A percentile compares a stretch with the other conserved stretches of the same genome.
These are phyloP conservation scores for Monomorium pharaonis DNA, from an alignment of 1,140 invertebrate species.

Conservation along the genomic window DNA sequence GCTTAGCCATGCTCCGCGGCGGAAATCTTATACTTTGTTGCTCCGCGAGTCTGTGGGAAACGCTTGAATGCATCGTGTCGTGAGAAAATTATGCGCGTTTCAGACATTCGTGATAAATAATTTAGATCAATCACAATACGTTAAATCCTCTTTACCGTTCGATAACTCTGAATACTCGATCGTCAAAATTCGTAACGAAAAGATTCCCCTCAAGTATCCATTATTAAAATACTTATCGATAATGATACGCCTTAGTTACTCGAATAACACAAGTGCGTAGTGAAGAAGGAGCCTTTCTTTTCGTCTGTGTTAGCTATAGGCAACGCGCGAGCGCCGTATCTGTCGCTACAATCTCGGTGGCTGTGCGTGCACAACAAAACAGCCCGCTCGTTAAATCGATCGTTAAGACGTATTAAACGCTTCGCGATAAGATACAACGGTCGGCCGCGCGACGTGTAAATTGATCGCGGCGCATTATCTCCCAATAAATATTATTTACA, in stretches of 20 bases:
- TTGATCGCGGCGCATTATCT: constrained; percentile 55
- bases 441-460: constrained; percentile 47
- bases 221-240: background rate
- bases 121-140: background rate
- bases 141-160: background rate
- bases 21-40: constrained; percentile 4
- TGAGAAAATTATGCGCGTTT: too few relatives aligned
- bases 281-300: background rate
- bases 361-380: constrained; percentile 4
- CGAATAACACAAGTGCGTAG: background rate
- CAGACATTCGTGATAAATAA: background rate
- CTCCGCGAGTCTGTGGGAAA: background rate
- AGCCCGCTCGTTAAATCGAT: constrained; percentile 55
- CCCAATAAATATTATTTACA: constrained; percentile 68
- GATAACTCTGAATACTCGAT: background rate
- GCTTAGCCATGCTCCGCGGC: background rate
- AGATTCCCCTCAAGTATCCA: background rate
- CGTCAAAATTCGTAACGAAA: background rate
- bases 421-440: constrained; percentile 21
- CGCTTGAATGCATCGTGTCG: background rate
- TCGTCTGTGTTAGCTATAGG: background rate
- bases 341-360: background rate
- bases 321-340: background rate
- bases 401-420: constrained; percentile 52
- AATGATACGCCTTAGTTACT: background rate